Evolutionary conservation across 2,888 invertebrate genomes (phyloP), one percentile per base, ranked within the genome.

Genomic region (Teinopalpus imperialis): DNA sequence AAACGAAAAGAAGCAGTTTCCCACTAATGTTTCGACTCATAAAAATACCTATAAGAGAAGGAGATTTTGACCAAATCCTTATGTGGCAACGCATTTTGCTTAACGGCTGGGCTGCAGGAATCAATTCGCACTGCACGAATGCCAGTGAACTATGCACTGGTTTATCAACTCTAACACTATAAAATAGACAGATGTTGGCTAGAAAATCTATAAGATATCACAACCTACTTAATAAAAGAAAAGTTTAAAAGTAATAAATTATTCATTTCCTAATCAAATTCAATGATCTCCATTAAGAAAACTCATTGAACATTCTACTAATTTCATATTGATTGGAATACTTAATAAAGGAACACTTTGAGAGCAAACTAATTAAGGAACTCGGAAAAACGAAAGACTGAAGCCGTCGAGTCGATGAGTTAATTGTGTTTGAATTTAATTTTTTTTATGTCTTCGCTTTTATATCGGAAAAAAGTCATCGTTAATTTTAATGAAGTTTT

Each of bases 291-390:
- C 34, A 32, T 42, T 42, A 42, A 31, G 30, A 16, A 31, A 37
- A 39, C 31, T 45, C 32, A 39, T 23, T 45, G 30, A 45, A 21
- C 13, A 32, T 39, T 45, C 32, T 12, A 32, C 37, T 45, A 45
- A 45, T 45, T 45, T 45, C 26, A 26, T 45, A 39, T 45, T 32
- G 39, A 45, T 39, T 45, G 31, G 39, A 39, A 45, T 39, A 39
- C 44, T 45, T 34, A 45, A 45, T 45, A 39, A 45, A 39, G 31
- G 37, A 44, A 30, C 31, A 39, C 31, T 44, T 44, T 36, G 30
- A 43, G 21, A 36, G 36, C 36, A 43, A 43, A 43, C 43, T 43
- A 43, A 43, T 43, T 43, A 36, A 36, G 43, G 18, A 36, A 36
- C 36, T 43, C 12, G 18, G 36, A 43, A 43, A 43, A 36, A 43